Evolutionary conservation across 2,113 vertebrate species (phyloP), one percentile per base, ranked within the genome.

Genomic region (Abramis brama): DNA sequence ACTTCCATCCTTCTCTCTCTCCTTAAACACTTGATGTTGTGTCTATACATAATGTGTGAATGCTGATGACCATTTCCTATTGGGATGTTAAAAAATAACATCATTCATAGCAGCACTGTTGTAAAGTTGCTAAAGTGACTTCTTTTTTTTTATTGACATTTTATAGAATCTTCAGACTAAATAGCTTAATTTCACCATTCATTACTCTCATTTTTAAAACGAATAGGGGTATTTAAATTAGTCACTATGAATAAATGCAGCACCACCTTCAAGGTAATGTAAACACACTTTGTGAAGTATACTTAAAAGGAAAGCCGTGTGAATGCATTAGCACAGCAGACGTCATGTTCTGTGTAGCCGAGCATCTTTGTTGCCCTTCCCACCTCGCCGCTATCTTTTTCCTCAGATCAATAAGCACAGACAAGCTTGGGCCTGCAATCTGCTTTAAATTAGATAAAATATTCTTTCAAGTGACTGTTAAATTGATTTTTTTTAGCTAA

Each of bases 391-490:
- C 39, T 78, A 27, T 6, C n/a, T 70, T 70, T 60, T 55, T 47
- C 68, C 9, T 81, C 60, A 74, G 74, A 87, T 90, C 88, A 78
- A 78, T 87, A 85, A 82, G 43, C 76, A 30, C 68, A 81, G 85
- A 81, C 79, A 87, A 45, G 75, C 39, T 39, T 71, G 73, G 79
- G 81, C 30, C 52, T 64, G 55, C 75, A 43, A 45, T 89, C 47
- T 80, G 36, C 84, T 82, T 86, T 87, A 84, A 91, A 90, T 82
- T 43, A 79, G 60, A 84, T 85, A 66, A 78, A 59, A 83, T 83
- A 85, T 86, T 86, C 70, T 86, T 82, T 87, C 23, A 86, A 85
- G 59, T 78, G 85, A 85, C 57, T 89, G 55, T 23, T 80, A 68
- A 83, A 91, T 89, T 84, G 85, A 88, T 89, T 47, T 70, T 81